These are phyloP conservation scores for Aptenodytes forsteri DNA, from an alignment of 2,113 vertebrate species.

Conservation along the genomic window DNA sequence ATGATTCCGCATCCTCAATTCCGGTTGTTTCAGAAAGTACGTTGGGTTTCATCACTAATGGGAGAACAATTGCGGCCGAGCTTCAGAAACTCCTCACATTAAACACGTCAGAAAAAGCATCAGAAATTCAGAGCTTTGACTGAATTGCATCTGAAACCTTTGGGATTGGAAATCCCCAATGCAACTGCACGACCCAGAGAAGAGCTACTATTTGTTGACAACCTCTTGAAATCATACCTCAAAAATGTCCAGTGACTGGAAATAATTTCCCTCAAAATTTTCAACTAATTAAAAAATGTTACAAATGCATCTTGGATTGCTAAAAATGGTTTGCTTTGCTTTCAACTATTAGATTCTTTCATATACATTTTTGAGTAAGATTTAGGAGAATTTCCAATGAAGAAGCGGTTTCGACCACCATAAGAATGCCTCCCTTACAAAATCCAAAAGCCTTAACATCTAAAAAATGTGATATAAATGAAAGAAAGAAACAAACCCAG, in stretches of 20 bases:
- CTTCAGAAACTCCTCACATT: background rate
- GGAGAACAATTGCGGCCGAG: background rate
- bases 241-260: background rate
- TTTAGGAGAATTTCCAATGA: background rate
- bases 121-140: background rate
- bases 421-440: background rate
- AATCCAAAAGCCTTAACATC: background rate
- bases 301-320: background rate
- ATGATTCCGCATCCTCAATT: background rate
- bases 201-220: constrained; percentile 26
- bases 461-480: background rate
- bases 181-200: background rate
- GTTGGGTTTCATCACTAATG: background rate
- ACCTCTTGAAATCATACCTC: background rate
- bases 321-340: background rate
- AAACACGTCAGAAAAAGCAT: background rate
- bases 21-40: background rate
- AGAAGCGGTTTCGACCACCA: background rate
- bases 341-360: background rate
- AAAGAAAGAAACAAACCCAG: background rate
- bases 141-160: background rate
- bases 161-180: background rate
- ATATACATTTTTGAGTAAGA: background rate
- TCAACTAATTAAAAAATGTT: background rate
- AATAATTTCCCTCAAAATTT: background rate